Conservation (phyloP, 30 jellyfish, hydroid and myxozoan genomes). For the Aurelia aurita region DNA sequence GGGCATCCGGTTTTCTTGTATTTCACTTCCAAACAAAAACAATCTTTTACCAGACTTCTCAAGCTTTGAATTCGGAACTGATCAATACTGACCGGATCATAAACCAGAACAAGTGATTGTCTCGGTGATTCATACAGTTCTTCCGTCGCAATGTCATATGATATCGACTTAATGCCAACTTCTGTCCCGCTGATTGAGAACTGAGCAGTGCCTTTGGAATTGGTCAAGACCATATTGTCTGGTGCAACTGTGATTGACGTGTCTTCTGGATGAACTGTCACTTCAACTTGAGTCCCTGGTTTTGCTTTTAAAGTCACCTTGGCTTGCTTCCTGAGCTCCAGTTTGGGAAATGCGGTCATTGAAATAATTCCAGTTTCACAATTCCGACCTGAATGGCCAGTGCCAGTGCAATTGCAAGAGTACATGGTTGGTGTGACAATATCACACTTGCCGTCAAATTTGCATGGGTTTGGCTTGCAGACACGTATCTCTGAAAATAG, state of each 20-base stretch:
- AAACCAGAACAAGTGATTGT: conserved; percentile 60
- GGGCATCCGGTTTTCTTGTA: conserved; percentile 17
- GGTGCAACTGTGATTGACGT: conserved; percentile 44
- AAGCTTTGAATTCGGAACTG: conserved; percentile 29
- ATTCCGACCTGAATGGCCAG: conserved; percentile 76
- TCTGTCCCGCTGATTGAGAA: conserved; percentile 30
- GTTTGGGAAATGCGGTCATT: conserved; percentile 61
- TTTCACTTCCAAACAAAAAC: conserved; percentile 47
- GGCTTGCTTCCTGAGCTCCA: conserved; percentile 36
- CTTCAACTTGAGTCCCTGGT: conserved; percentile 42
- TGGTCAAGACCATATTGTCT: conserved; percentile 20
- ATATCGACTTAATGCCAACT: conserved; percentile 58
- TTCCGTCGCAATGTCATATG: conserved; percentile 48
- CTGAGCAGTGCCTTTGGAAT: conserved; percentile 7
- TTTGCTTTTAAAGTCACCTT: conserved; percentile 31
- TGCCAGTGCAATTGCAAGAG: conserved; percentile 85
- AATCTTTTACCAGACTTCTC: conserved; percentile 26
- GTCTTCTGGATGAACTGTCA: conserved; percentile 62
- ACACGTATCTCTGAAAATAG: conserved; percentile 76
- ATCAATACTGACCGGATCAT: conserved; percentile 26
- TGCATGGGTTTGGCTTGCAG: conserved; percentile 96
- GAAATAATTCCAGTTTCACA: conserved; percentile 71
- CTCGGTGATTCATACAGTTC: conserved; percentile 39
- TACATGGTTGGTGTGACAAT: conserved; percentile 72
- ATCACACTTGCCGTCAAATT: conserved; percentile 75